phyloP scores from a whole-genome alignment of 1,140 invertebrate species.

The Hyposmocoma kahamanoa region DNA sequence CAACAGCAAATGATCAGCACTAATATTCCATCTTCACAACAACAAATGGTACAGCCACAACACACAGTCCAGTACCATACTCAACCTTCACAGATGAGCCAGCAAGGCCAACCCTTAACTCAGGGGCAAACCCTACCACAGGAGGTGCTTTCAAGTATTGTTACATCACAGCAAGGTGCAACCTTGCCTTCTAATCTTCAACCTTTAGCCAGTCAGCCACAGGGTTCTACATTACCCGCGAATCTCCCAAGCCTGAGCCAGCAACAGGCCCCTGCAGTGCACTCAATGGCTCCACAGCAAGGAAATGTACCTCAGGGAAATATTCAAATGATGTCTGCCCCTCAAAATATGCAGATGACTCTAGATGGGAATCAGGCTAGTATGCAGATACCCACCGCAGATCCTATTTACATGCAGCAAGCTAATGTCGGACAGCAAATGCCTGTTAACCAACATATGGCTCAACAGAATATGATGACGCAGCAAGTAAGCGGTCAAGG shows the following conservation, averaged over 20 bases:
- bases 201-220: slow-evolving; percentile 63
- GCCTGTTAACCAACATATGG: slow-evolving; percentile 57
- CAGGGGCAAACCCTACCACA: slow-evolving; percentile 71
- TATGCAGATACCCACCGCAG: slow-evolving; percentile 71
- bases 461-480: slow-evolving; percentile 58
- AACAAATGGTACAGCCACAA: slow-evolving; percentile 63
- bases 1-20: slow-evolving; percentile 63
- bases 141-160: slow-evolving; percentile 70
- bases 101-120: slow-evolving; percentile 69
- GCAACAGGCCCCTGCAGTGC: slow-evolving; percentile 62
- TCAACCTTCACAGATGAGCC: slow-evolving; percentile 64
- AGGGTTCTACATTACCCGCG: slow-evolving; percentile 75
- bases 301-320: slow-evolving; percentile 75
- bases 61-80: slow-evolving; percentile 68
- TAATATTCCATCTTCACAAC: slow-evolving; percentile 58
- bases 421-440: slow-evolving; percentile 64
- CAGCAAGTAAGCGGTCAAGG: slow-evolving; percentile 58
- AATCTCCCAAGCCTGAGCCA: slow-evolving; percentile 74
- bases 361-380: slow-evolving; percentile 70
- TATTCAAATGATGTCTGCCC: slow-evolving; percentile 75
- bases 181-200: slow-evolving; percentile 67
- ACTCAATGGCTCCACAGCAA: slow-evolving; percentile 66
- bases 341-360: slow-evolving; percentile 73
- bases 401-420: slow-evolving; percentile 69
- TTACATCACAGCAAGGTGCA: slow-evolving; percentile 70